phyloP scores from a whole-genome alignment of 2,888 invertebrate genomes.

The Drosophila falleni region DNA sequence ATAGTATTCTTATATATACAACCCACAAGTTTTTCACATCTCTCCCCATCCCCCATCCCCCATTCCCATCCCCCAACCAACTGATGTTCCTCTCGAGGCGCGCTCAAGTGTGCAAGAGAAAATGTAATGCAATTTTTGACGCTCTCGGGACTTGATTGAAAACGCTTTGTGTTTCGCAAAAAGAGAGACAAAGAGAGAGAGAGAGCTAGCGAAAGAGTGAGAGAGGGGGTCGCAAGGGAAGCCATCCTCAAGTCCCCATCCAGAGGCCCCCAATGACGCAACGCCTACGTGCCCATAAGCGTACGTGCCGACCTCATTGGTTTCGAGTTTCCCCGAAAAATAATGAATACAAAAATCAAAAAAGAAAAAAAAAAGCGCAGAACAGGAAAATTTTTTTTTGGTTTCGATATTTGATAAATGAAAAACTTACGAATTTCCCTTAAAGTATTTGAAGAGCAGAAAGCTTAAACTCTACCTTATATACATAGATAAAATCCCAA shows the following conservation, averaged over 20 bases:
- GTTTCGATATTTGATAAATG: not conserved
- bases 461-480: slow-evolving; percentile 51
- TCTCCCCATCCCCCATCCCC: not conserved
- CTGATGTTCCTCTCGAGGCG: slow-evolving; percentile 42
- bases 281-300: slow-evolving; percentile 47
- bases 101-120: slow-evolving; percentile 61
- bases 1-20: slow-evolving; percentile 12
- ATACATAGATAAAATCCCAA: slow-evolving; percentile 7
- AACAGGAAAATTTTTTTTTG: not conserved
- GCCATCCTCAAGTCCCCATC: slow-evolving; percentile 34
- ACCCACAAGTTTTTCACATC: not conserved
- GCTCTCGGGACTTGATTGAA: slow-evolving; percentile 30
- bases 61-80: not conserved
- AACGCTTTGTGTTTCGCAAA: slow-evolving; percentile 29
- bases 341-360: slow-evolving; percentile 16
- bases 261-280: slow-evolving; percentile 56
- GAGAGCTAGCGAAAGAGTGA: not conserved
- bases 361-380: slow-evolving; percentile 1
- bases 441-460: slow-evolving; percentile 35
- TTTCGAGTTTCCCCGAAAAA: slow-evolving; percentile 59
- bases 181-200: not conserved
- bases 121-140: slow-evolving; percentile 27
- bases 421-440: slow-evolving; percentile 7
- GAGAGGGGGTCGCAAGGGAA: slow-evolving; percentile 7
- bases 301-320: slow-evolving; percentile 75